Evolutionary conservation across 2,113 vertebrate genomes (phyloP), one percentile per base, ranked within the genome.

Genomic region (Semicossyphus pulcher): DNA sequence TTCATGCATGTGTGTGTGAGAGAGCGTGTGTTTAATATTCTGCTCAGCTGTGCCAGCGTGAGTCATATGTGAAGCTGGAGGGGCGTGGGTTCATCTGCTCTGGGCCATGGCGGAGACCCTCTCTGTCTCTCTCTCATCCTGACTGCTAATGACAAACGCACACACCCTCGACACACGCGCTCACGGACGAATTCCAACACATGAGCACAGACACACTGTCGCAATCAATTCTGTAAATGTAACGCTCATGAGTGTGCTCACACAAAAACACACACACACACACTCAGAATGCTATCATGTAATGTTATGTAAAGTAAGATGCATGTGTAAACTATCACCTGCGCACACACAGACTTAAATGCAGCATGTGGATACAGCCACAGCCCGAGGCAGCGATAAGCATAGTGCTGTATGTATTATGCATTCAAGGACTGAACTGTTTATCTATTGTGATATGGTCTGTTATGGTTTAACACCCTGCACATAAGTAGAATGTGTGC

Each of bases 41-140:
- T 82, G 88, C 83, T 92, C 90, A 91, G 91, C 90, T 92, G 90
- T 77, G 73, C 62, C 72, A 78, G 80, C 61, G 61, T 91, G 88
- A 91, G 70, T 92, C 90, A 89, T 80, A 69, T 67, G 80, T 87
- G 82, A 61, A 67, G 72, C 85, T 83, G 76, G 65, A 86, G 83
- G 74, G 81, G 49, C 53, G 71, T 81, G 68, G 64, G 64, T 54
- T 56, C 36, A 69, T 78, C 61, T 71, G 86, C 84, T 85, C 31
- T n/a, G 65, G 78, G 87, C 64, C 66, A 37, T 39, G 53, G 71
- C 65, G 52, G 44, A 68, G 67, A 52, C 60, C 15, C 11, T 66
- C 21, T 59, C 37, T 48, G 18, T 56, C 31, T 68, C 69, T 36
- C 44, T 42, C 48, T 71, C 51, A 2, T 11, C 54, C 52, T 62